phyloP scores from a whole-genome alignment of 2,797 vertebrate species.

The Onychomys torridus region DNA sequence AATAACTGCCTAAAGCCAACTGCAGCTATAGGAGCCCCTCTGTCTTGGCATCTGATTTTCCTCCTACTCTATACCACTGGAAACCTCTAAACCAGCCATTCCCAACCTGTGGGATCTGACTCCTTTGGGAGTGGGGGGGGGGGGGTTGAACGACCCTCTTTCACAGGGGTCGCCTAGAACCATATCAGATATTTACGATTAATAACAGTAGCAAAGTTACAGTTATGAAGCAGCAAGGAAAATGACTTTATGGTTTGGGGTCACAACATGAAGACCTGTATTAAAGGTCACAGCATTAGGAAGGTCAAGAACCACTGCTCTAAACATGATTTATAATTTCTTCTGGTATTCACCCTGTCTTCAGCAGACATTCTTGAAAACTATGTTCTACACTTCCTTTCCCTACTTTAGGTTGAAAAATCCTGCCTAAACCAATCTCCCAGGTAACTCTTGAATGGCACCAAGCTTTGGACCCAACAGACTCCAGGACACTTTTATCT shows the following conservation, averaged over 20 bases:
- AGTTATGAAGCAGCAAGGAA: not conserved
- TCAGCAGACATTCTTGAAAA: not conserved
- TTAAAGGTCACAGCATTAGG: not conserved
- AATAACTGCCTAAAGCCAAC: not conserved
- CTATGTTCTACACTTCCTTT: not conserved
- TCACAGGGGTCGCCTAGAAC: not conserved
- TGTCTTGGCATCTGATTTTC: not conserved
- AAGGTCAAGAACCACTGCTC: not conserved
- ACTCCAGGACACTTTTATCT: not conserved
- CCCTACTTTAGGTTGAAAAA: not conserved
- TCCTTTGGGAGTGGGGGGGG: too few relatives aligned
- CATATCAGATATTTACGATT: not conserved
- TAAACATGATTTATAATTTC: not conserved
- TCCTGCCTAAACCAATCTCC: not conserved
- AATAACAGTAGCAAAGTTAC: not conserved
- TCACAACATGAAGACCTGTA: not conserved
- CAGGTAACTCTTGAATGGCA: not conserved
- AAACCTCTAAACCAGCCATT: not conserved
- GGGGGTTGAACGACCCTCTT: not conserved
- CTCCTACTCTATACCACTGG: not conserved
- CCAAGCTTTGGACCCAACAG: not conserved
- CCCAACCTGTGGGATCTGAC: not conserved
- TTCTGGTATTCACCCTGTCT: not conserved
- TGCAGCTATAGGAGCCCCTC: not conserved
- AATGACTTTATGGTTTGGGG: not conserved